Evolutionary conservation across 2,888 invertebrate genomes (phyloP).

Genomic region (Caenorhabditis uteleia): DNA sequence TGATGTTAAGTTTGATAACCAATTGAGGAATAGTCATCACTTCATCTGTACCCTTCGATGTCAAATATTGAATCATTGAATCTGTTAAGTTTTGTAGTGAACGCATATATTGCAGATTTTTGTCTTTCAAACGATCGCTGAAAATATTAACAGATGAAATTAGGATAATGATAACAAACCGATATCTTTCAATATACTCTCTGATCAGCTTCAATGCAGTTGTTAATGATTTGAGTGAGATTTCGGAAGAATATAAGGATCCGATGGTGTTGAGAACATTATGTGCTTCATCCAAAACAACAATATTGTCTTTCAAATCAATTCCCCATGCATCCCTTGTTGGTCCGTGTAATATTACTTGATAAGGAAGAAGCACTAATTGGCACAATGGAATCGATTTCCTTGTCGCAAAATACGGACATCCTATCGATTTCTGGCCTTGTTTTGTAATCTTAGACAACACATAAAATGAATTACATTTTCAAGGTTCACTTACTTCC

Average conservation of each 20-base stretch:
- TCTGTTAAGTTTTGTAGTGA: constrained; percentile 43
- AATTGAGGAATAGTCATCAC: constrained; percentile 41
- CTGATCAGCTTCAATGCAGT: constrained; percentile 44
- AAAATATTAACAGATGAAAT: neutral
- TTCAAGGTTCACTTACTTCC: constrained; percentile 1
- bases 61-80: constrained; percentile 13
- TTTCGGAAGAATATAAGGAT: constrained; percentile 48
- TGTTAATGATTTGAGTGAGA: constrained; percentile 36
- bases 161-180: neutral
- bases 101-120: constrained; percentile 56
- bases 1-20: constrained; percentile 39
- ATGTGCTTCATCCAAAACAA: constrained; percentile 93
- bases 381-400: constrained; percentile 84
- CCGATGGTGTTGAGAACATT: constrained; percentile 88
- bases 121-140: constrained; percentile 36
- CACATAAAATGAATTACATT: neutral
- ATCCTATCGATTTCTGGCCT: constrained; percentile 80
- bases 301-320: constrained; percentile 79
- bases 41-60: constrained; percentile 10
- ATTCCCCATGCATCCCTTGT: constrained; percentile 81
- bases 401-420: constrained; percentile 91
- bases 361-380: constrained; percentile 72
- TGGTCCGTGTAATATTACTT: constrained; percentile 81
- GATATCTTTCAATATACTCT: constrained; percentile 39
- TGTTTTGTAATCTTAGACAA: constrained; percentile 62